Base-by-base conservation (phyloP, 2,797 vertebrate genomes). In the Natrix natrix region DNA sequence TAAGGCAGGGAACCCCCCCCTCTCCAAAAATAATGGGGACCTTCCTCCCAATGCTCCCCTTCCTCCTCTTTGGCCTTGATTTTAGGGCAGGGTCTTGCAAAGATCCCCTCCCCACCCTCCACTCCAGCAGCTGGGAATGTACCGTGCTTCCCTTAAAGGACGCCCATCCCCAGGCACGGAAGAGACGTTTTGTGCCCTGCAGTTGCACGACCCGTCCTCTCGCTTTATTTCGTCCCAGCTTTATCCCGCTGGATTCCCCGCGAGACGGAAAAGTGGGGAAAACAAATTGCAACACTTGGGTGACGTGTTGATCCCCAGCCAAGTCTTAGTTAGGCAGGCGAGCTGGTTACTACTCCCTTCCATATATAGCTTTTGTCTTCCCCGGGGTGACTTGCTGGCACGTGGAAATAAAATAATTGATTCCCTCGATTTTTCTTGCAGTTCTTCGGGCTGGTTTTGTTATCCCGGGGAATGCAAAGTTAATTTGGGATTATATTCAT, bases 1-100 rank as follows among this genome's bases (percentile, higher is more conserved):
- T 97, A 95, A 96, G 94, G 52, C 7, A 3, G 5, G 5, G 55
- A 13, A 1, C 0, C 20, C 78, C 20, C 17, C 4, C 3, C 3
- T 0, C 24, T 11, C 22, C 60, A 4, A 12, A 63, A 8, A 14
- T 22, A 5, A 43, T 2, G 86, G 13, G 14, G 54, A 56, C 13
- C 17, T 20, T 16, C 7, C 54, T 14, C 43, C 43, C 57, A n/a
- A 3, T 11, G 56, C 55, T 57, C 60, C 28, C 86, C 87, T 11
- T 8, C 6, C 24, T 26, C n/a, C 87, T 0, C 20, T 55, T 0
- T 22, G 22, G 5, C 26, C 28, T 28, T 69, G 6, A 17, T 55
- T 90, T 32, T 20, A 54, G 10, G 28, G 37, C 28, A 32, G 48
- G 61, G 1, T 55, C 10, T 37, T 55, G 52, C 48, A 55, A 4